Evolutionary conservation across 2,113 vertebrate genomes (phyloP), one percentile per base, ranked within the genome.

Genomic region (Gallinago undulata): DNA sequence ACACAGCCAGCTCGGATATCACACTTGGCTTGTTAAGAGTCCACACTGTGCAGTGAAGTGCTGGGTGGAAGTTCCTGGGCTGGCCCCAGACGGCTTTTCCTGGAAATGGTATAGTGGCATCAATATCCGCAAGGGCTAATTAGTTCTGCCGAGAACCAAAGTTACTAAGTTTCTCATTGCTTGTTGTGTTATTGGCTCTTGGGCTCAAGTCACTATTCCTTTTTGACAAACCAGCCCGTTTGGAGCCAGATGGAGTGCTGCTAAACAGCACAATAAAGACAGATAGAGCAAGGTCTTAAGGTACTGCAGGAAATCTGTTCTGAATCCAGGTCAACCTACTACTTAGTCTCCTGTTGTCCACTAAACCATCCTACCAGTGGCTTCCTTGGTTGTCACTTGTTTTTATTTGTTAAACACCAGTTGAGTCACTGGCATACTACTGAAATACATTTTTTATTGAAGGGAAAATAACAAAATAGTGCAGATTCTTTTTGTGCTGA

Each of bases 21-120:
- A 76, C 89, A 73, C 81, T 89, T 84, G 77, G 69, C 89, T 89
- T 91, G 60, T 86, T 87, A 48, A 79, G 62, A 56, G 60, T 55
- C 77, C 39, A 6, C 0, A 13, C 80, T 87, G 77, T 72, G 73
- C 89, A 48, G 35, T 25, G 11, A 33, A 62, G 62, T 75, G 51
- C 78, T 57, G 80, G 60, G 33, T 93, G 74, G 69, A 94, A 96
- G 84, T 95, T 77, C 53, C 80, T 74, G 83, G 48, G 79, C 80
- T 86, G 79, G 72, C 79, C 68, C 45, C 55, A 41, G 18, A 21
- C 28, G 63, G 48, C 69, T 87, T 89, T 92, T 91, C 69, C 89
- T 96, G 89, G 84, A 75, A 81, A 57, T 78, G 39, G 33, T 72
- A 62, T 68, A 28, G 19, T 68, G 84, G 84, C 91, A 92, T 72